Conservation (phyloP, 2,888 invertebrate species). For the Leucophenga montana region DNA sequence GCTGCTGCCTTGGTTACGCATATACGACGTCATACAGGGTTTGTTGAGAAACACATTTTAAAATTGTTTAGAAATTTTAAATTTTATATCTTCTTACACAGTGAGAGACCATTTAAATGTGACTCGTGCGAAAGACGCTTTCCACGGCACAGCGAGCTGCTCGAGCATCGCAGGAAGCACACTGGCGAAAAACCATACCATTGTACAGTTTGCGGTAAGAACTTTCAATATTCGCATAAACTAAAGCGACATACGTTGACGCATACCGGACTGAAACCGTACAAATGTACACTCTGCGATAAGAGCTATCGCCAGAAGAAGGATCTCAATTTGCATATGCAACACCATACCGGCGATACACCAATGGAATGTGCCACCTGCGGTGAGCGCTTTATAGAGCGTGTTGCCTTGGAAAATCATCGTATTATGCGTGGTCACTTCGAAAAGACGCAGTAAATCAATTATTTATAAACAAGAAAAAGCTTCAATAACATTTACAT, state of each 20-base stretch:
- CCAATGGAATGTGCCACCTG: constrained; percentile 60
- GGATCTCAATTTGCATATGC: constrained; percentile 19
- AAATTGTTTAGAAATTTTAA: neutral
- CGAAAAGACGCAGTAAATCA: constrained; percentile 55
- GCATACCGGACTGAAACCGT: constrained; percentile 74
- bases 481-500: too few relatives aligned
- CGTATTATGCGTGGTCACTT: constrained; percentile 74
- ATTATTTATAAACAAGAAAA: too few relatives aligned
- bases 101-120: constrained; percentile 77
- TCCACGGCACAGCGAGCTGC: constrained; percentile 76
- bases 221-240: constrained; percentile 73
- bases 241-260: constrained; percentile 77
- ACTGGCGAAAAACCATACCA: constrained; percentile 79
- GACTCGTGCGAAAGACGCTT: constrained; percentile 77
- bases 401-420: constrained; percentile 79
- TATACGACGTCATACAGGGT: constrained; percentile 77
- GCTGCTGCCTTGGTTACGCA: constrained; percentile 77
- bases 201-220: constrained; percentile 78
- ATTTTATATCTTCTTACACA: too few relatives aligned
- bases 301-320: constrained; percentile 78
- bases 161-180: constrained; percentile 79
- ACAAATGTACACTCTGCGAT: constrained; percentile 74
- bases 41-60: too few relatives aligned
- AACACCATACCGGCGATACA: constrained; percentile 77
- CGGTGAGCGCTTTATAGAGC: constrained; percentile 76